Percentiles rank a stretch among this genome's conserved stretches.
Conservation (phyloP, 2,113 vertebrate species). For the Helogale parvula region DNA sequence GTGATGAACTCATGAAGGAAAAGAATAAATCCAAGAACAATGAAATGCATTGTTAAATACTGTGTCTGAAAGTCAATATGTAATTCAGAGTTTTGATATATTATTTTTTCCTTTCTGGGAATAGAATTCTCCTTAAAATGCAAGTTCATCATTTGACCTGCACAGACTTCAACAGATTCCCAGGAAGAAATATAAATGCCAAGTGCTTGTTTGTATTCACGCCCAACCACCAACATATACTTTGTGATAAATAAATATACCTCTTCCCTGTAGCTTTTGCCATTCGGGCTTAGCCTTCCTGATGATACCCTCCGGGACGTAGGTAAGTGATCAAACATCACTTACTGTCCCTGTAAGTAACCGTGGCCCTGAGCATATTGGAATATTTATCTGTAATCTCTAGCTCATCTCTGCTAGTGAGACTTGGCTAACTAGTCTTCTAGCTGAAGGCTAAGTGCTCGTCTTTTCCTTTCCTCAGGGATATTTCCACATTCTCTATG, state of each 20-base stretch:
- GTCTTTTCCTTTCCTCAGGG: slow-evolving; percentile 3
- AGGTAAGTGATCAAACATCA: too few relatives aligned
- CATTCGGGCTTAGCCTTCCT: neutral
- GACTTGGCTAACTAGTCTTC: neutral
- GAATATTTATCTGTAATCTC: neutral
- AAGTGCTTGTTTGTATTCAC: neutral
- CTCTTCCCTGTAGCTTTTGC: neutral
- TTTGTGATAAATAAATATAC: neutral
- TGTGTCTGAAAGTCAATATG: neutral
- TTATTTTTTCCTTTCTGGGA: neutral
- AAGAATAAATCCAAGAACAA: slow-evolving; percentile 19
- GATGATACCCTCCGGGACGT: neutral
- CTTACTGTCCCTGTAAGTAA: neutral
- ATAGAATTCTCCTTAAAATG: neutral
- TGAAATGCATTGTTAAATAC: neutral
- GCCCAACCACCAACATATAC: neutral
- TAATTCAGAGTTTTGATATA: neutral
- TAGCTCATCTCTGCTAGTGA: neutral
- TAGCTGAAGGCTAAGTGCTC: neutral
- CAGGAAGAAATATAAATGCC: neutral
- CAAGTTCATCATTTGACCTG: neutral
- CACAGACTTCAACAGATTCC: neutral
- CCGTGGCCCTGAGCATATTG: too few relatives aligned
- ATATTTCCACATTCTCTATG: slow-evolving; percentile 14
- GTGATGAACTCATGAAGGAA: neutral